Conservation (phyloP, 1,140 invertebrate species). For the Drosophila mojavensis region DNA sequence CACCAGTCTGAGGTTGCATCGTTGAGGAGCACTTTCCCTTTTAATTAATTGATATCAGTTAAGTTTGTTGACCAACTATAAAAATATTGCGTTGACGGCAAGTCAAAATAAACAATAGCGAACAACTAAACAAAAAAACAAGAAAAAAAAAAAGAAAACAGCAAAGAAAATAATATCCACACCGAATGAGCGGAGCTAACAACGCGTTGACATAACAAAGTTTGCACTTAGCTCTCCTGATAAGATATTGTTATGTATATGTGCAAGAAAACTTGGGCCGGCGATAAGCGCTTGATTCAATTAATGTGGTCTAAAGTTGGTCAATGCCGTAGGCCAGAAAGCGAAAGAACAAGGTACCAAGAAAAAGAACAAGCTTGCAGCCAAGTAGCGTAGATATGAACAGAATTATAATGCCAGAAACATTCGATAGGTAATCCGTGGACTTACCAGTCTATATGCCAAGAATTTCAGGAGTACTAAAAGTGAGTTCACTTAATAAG, state of each 20-base stretch:
- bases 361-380: background rate
- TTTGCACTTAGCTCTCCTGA: conserved; percentile 47
- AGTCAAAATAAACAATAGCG: conserved; percentile 33
- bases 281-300: conserved; percentile 54
- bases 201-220: conserved; percentile 47
- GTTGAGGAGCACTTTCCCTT: conserved; percentile 57
- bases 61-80: conserved; percentile 45
- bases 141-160: conserved; percentile 2
- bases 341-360: conserved; percentile 3
- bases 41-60: conserved; percentile 72
- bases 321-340: conserved; percentile 17
- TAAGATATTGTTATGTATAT: conserved; percentile 60
- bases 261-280: conserved; percentile 9
- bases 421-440: too few relatives aligned
- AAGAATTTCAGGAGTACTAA: too few relatives aligned
- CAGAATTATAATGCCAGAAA: background rate
- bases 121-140: conserved; percentile 13
- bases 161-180: conserved; percentile 17
- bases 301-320: conserved; percentile 44
- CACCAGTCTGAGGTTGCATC: conserved; percentile 5
- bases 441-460: too few relatives aligned
- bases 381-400: background rate
- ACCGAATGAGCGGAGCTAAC: background rate
- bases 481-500: too few relatives aligned
- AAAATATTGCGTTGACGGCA: conserved; percentile 22